Evolutionary conservation across 1,140 invertebrate genomes (phyloP), one percentile per base, ranked within the genome.

Genomic region (Homarus americanus): DNA sequence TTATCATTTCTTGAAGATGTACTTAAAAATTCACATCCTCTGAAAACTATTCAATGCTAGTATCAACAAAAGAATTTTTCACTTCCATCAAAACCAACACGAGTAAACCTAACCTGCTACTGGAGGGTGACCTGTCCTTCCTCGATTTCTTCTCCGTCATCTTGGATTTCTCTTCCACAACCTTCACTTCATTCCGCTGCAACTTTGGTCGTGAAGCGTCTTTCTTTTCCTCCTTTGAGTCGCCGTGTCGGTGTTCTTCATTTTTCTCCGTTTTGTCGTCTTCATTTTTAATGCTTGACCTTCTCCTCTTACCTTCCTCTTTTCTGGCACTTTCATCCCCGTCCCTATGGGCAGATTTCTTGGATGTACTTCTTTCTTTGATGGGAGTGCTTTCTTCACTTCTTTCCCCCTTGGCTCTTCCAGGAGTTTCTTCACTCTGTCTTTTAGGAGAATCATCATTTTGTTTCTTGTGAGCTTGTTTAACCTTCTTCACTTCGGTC

Each of bases 201-300:
- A 72, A 24, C 66, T 84, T 84, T 41, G 36, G 58, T 0, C n/a
- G n/a, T 12, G 63, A 72, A 28, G 63, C 3, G 4, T 73, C 82
- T 32, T 72, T 84, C 63, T 58, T 84, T 2, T 84, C 66, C 17
- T 84, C 41, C 66, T 84, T 73, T 63, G 20, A 41, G 1, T 84
- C n/a, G 10, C 12, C 7, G 36, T 24, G 2, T 7, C 36, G 73
- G 12, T 53, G 9, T 20, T 41, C 44, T 82, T 82, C 49, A 82
- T n/a, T 53, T 53, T 44, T 44, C 28, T 82, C 40, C 53, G 10
- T 2, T 82, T 2, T 58, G n/a, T n/a, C 24, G 4, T 34, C 53
- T 36, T 49, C 49, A 38, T 53, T 44, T 82, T 82, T 82, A 41
- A 4, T 36, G 53, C 28, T 82, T 53, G 12, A 36, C 41, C 38